phyloP scores from a whole-genome alignment of 2,888 invertebrate genomes.

The Meteorus cinctellus region DNA sequence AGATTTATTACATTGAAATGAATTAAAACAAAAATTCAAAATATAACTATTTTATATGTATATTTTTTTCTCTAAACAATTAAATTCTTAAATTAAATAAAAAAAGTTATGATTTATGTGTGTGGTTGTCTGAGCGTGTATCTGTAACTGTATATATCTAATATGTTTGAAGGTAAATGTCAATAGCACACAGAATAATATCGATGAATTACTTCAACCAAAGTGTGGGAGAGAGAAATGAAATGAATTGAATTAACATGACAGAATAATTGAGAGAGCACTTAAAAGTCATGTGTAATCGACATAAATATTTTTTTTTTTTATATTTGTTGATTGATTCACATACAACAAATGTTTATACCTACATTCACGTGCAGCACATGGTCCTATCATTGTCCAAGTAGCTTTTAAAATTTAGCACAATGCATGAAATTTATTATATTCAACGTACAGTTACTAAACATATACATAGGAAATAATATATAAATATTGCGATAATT shows the following conservation, averaged over 20 bases:
- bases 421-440: constrained; percentile 5
- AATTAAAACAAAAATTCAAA: not conserved
- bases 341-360: not conserved
- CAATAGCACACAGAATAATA: not conserved
- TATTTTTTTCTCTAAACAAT: not conserved
- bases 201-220: not conserved
- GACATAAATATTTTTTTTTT: constrained; percentile 46
- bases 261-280: not conserved
- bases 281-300: not conserved
- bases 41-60: not conserved
- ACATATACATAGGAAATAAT: not conserved
- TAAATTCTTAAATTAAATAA: not conserved
- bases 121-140: not conserved
- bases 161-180: not conserved
- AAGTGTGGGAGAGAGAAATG: not conserved
- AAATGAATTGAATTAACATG: not conserved
- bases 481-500: not conserved
- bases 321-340: constrained; percentile 20
- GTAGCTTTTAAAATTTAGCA: constrained; percentile 14
- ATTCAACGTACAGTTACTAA: not conserved
- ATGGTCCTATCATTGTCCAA: not conserved
- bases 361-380: constrained; percentile 16
- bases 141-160: not conserved
- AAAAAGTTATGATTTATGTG: not conserved
- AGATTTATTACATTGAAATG: not conserved